Evolutionary conservation across 2,888 invertebrate genomes (phyloP), one percentile per base, ranked within the genome.

Genomic region (Alitta virens): DNA sequence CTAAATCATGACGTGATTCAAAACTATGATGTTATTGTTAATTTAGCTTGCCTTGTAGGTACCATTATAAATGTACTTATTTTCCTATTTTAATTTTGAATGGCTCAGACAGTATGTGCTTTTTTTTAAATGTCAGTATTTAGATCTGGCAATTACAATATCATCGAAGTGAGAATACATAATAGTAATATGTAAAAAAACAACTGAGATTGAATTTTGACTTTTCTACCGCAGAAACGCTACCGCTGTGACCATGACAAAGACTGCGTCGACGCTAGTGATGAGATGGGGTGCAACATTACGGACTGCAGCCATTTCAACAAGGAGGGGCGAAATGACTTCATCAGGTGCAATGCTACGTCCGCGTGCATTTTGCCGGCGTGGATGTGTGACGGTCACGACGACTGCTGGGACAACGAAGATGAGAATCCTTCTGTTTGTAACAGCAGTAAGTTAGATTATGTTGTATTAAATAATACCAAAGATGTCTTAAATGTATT

Each of bases 331-430:
- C 5, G 33, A 12, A 33, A 33, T 33, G 33, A 33, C 33, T 33
- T 33, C 33, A 33, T 33, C 5, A 33, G 33, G 33, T 59, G 59
- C 24, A 59, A 59, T 42, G 27, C 27, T 16, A 75, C 75, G 18
- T 74, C 74, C 0, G 63, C 87, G 51, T 92, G 92, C 81, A 89
- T 90, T 75, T 87, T 88, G 83, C 86, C 87, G 51, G 84, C 85
- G 27, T 91, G 89, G 90, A 84, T 88, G 61, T 91, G 91, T 74
- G 83, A 83, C 68, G 79, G 75, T 1, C 69, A 71, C 56, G 71
- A 73, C 43, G 77, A 78, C 64, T 77, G 76, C 65, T 71, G 70
- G 68, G 74, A 76, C 60, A 68, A 68, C 63, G 72, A 67, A 33
- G 76, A 76, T 63, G 76, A 76, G 62, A 51, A 62, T 40, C 65